Conservation (phyloP, 2,113 vertebrate species). For the Oryzias curvinotus region DNA sequence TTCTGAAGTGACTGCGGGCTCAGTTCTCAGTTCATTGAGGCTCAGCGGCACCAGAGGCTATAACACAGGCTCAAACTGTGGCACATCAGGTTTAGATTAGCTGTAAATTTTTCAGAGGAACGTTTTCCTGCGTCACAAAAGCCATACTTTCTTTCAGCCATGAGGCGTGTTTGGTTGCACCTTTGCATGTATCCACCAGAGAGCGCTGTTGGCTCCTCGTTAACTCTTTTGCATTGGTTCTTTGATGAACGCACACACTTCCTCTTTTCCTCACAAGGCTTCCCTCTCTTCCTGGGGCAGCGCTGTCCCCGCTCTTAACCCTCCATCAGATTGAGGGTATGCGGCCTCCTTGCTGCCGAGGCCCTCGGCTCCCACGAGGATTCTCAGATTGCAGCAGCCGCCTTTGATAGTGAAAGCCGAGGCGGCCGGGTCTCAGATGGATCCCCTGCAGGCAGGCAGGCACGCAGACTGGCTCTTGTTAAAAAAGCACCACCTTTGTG, state of each 20-base stretch:
- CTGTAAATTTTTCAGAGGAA: conserved; percentile 66
- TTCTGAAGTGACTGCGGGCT: conserved; percentile 34
- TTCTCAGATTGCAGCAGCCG: conserved; percentile 56
- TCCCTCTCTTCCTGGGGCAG: conserved; percentile 6
- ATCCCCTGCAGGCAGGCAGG: conserved; percentile 67
- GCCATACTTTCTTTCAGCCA: conserved; percentile 54
- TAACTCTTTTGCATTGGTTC: background rate
- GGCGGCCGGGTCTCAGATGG: conserved; percentile 60
- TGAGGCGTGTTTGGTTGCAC: conserved; percentile 15
- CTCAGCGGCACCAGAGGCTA: conserved; percentile 39
- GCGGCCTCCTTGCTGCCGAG: conserved; percentile 55
- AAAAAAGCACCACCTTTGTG: conserved; percentile 73
- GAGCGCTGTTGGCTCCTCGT: conserved; percentile 22
- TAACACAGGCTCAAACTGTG: conserved; percentile 54
- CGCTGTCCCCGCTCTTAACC: conserved; percentile 57
- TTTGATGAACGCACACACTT: background rate
- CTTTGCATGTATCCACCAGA: conserved; percentile 32
- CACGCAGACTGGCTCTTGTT: conserved; percentile 73
- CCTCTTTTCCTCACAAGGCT: background rate
- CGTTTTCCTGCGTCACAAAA: conserved; percentile 53
- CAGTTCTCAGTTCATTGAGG: conserved; percentile 33
- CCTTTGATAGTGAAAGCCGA: conserved; percentile 76
- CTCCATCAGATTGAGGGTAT: conserved; percentile 55
- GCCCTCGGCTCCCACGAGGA: conserved; percentile 62
- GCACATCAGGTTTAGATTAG: conserved; percentile 74